Conservation (phyloP, 2,113 vertebrate species). For the Notothenia coriiceps region DNA sequence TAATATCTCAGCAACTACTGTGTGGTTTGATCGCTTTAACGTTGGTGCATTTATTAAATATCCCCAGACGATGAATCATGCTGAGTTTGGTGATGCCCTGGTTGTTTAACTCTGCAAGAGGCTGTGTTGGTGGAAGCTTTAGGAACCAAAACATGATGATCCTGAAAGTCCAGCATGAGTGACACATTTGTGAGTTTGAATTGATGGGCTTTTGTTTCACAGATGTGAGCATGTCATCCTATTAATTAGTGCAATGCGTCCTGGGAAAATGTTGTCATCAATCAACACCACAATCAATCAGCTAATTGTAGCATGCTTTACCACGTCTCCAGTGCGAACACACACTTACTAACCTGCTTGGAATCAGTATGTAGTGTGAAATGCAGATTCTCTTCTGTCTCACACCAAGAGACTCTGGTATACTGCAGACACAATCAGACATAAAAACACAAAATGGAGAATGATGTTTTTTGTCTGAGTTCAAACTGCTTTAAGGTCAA, state of each 20-base stretch:
- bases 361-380: background rate
- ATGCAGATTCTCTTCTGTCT: background rate
- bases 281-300: background rate
- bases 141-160: no score
- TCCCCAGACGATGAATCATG: background rate
- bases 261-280: background rate
- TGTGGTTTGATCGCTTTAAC: background rate
- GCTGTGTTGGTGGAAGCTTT: background rate
- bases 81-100: background rate
- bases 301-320: background rate
- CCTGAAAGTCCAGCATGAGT: background rate
- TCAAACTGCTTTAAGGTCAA: constrained; percentile 23
- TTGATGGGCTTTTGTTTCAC: background rate
- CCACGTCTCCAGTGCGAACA: background rate
- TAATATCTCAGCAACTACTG: background rate
- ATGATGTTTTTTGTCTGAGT: background rate
- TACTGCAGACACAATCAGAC: background rate
- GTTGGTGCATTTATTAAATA: background rate
- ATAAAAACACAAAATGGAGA: background rate
- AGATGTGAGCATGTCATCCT: background rate
- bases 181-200: constrained; percentile 3
- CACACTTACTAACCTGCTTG: background rate
- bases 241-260: background rate
- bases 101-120: background rate
- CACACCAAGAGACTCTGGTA: background rate